Conservation (phyloP, 1,140 invertebrate genomes). For the Hycleus cichorii region DNA sequence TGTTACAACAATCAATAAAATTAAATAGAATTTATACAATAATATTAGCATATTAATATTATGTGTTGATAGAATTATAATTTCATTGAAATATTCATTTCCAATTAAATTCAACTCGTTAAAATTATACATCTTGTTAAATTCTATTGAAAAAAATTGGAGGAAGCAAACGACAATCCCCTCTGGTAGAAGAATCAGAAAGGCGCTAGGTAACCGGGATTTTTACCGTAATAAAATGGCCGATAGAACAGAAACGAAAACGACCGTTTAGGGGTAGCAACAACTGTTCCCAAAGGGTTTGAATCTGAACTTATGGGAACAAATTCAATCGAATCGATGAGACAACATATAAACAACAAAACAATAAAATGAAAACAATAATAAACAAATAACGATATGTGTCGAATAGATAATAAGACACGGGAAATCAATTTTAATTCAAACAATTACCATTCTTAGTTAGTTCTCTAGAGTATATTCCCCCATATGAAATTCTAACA, state of each 20-base stretch:
- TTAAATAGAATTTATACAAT: no score
- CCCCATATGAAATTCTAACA: no score
- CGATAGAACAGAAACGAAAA: constrained; percentile 26
- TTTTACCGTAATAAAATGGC: constrained; percentile 25
- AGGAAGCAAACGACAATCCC: constrained; percentile 22
- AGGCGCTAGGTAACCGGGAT: constrained; percentile 26
- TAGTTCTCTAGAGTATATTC: no score
- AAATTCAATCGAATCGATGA: constrained; percentile 18
- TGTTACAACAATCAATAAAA: no score
- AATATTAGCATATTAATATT: no score
- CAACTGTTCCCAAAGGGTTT: constrained; percentile 26
- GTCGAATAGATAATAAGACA: background rate
- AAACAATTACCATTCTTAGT: constrained; percentile 9
- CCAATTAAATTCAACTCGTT: no score
- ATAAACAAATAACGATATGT: background rate
- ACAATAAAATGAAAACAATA: constrained; percentile 1
- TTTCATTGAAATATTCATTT: no score
- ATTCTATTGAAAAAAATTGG: no score
- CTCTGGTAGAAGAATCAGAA: constrained; percentile 29
- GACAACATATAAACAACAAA: constrained; percentile 1
- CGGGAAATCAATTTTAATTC: constrained; percentile 12
- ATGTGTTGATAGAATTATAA: no score
- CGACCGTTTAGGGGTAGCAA: constrained; percentile 23
- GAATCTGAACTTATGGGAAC: constrained; percentile 22
- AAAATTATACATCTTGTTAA: no score